Conservation (phyloP, 2,113 vertebrate species). For the Actinemys pallida region DNA sequence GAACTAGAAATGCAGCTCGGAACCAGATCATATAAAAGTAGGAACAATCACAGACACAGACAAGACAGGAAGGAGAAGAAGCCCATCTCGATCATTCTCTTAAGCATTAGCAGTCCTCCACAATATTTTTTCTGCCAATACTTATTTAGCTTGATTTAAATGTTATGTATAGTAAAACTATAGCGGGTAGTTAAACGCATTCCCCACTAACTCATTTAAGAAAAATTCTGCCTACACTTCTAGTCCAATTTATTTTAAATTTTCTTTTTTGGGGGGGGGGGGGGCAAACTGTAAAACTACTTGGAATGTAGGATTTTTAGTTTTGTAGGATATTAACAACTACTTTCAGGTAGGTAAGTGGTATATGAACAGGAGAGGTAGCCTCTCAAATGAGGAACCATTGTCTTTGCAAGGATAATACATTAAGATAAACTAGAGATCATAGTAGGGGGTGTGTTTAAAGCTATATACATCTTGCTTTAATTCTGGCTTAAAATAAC, state of each 20-base stretch:
- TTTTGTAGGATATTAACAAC: neutral
- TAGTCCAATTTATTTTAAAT: neutral
- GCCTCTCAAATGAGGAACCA: neutral
- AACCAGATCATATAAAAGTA: neutral
- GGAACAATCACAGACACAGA: neutral
- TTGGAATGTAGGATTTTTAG: neutral
- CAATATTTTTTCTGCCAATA: fast-evolving
- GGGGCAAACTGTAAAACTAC: neutral
- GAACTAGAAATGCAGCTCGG: neutral
- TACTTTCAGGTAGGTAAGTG: neutral
- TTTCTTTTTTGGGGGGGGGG: too few species aligned
- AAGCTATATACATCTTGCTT: neutral
- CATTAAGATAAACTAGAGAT: neutral
- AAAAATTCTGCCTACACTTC: neutral
- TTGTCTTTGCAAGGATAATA: neutral
- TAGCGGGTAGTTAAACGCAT: neutral
- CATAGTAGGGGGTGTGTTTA: neutral
- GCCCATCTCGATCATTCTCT: fast-evolving
- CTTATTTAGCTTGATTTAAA: fast-evolving
- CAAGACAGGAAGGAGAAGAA: neutral
- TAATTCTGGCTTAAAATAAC: neutral
- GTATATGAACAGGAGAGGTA: neutral
- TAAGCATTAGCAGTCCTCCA: neutral
- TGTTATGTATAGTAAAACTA: neutral
- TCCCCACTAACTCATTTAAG: neutral